phyloP scores from a whole-genome alignment of 2,113 vertebrate species.

The Dryoscopus gambensis region DNA sequence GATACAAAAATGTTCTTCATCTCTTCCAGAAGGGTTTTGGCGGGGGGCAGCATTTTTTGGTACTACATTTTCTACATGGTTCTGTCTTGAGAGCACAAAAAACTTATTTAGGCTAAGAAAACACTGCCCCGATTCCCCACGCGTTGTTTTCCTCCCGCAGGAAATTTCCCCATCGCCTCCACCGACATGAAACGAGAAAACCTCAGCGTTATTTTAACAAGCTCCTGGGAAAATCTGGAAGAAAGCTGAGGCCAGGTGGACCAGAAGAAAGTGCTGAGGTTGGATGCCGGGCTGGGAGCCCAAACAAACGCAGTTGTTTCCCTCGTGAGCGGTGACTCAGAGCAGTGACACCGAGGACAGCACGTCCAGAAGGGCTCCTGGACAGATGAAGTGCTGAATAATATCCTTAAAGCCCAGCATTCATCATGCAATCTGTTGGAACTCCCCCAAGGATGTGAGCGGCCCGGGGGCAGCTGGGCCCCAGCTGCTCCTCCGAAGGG shows the following conservation, averaged over 20 bases:
- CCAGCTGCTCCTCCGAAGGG: not conserved
- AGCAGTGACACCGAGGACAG: slow-evolving; percentile 7
- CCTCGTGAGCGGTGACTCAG: slow-evolving; percentile 42
- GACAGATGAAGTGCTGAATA: not conserved
- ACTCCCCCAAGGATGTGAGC: not conserved
- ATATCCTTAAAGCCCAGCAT: not conserved
- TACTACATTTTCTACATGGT: not conserved
- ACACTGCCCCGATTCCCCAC: not conserved
- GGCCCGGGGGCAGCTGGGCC: not conserved
- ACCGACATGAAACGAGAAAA: not conserved
- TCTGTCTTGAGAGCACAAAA: not conserved
- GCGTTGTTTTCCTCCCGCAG: not conserved
- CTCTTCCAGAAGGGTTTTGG: not conserved
- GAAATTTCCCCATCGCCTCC: not conserved
- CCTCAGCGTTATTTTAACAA: not conserved
- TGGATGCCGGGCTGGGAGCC: not conserved
- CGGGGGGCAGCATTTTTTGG: not conserved
- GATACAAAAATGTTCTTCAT: not conserved
- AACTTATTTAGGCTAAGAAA: not conserved
- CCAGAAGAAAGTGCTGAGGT: slow-evolving; percentile 20
- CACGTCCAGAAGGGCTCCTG: not conserved
- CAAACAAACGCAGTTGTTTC: not conserved
- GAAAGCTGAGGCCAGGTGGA: slow-evolving; percentile 29
- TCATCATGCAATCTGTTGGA: not conserved
- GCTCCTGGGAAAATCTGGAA: not conserved